Base-by-base conservation (phyloP, 2,113 vertebrate species). In the Tychaedon coryphoeus region DNA sequence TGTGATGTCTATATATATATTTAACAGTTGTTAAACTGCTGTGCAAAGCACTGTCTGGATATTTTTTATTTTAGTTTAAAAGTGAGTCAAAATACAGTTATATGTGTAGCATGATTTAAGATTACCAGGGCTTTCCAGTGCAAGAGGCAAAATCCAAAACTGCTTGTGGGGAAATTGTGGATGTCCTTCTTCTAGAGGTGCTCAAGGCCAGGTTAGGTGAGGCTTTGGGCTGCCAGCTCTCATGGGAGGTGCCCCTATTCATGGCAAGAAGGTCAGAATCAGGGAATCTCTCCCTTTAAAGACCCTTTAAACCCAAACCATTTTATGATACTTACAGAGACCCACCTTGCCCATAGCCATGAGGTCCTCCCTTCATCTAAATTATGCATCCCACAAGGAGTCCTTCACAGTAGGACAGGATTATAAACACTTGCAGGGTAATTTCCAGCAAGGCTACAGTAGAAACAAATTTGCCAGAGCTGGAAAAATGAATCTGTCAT, bases 401-500 rank as follows among this genome's bases (percentile, higher is more conserved):
- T 45, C 34, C 67, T 93, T 73, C 88, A 82, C 34, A 17, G 77
- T 69, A 86, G 22, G 47, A 82, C 26, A 82, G 74, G 56, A 86
- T 88, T 96, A 92, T 95, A 92, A 94, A 95, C 90, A 90, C 75
- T 94, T 80, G 57, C 40, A 71, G 75, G 36, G 47, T 86, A 93
- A 95, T 93, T 94, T 96, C 90, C 92, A 93, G 42, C 78, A 73
- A 71, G 36, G 47, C 47, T 94, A 74, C 75, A 60, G 82, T 74
- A 93, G 88, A 90, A 96, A 80, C 43, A 88, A 92, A 92, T 90
- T 83, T 86, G 40, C 61, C 72, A 65, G 79, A 78, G 69, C 57
- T 94, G 69, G 80, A 96, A 94, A 93, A 94, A 93, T 96, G 34
- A 95, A 90, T 96, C 94, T 95, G 95, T 96, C 90, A 93, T 94